Conservation (phyloP, 2,888 invertebrate genomes). For the Ceratothoa steindachneri region DNA sequence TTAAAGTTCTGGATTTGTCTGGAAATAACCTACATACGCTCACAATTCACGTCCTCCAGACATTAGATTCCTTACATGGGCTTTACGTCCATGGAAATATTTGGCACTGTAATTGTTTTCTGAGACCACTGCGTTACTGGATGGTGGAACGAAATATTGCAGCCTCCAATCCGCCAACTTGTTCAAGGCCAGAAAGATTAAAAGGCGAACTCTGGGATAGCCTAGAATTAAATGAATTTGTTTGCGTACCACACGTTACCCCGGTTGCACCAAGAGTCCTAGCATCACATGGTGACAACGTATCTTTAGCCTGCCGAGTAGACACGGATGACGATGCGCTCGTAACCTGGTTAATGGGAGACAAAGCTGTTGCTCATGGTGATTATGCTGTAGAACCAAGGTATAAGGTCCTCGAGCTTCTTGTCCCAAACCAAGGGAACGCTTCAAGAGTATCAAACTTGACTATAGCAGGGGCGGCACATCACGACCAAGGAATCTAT, state of each 20-base stretch:
- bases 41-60: slow-evolving; percentile 65
- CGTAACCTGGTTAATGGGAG: slow-evolving; percentile 57
- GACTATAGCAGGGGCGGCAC: slow-evolving; percentile 75
- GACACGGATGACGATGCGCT: slow-evolving; percentile 69
- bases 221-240: slow-evolving; percentile 70
- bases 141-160: slow-evolving; percentile 73
- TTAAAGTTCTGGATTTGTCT: slow-evolving; percentile 65
- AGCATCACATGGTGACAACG: slow-evolving; percentile 49
- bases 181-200: slow-evolving; percentile 65
- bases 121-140: slow-evolving; percentile 79
- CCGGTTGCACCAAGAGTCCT: slow-evolving; percentile 42
- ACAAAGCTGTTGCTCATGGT: slow-evolving; percentile 41
- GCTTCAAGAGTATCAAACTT: slow-evolving; percentile 66
- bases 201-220: slow-evolving; percentile 72
- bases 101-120: slow-evolving; percentile 83
- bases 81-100: slow-evolving; percentile 77
- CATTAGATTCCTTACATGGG: slow-evolving; percentile 72
- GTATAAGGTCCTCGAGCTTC: slow-evolving; percentile 34
- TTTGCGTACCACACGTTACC: slow-evolving; percentile 71
- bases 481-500: slow-evolving; percentile 77
- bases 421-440: slow-evolving; percentile 50
- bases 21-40: slow-evolving; percentile 71
- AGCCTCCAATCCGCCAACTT: slow-evolving; percentile 65
- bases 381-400: slow-evolving; percentile 32
- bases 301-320: slow-evolving; percentile 50